phyloP scores from a whole-genome alignment of 2,113 vertebrate species.

The Hipposideros armiger region DNA sequence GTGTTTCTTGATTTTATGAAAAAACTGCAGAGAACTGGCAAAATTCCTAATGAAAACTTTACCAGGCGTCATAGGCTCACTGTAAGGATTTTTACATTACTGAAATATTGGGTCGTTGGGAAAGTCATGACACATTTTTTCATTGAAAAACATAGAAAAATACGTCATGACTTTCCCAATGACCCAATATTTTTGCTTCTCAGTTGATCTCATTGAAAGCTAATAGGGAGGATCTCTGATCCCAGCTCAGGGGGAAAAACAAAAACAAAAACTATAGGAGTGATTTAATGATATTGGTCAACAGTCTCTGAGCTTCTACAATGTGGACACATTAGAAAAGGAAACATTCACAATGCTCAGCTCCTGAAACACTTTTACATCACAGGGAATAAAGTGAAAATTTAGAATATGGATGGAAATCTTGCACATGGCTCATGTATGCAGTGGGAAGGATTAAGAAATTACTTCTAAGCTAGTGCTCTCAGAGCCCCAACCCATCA shows the following conservation, averaged over 20 bases:
- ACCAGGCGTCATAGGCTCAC: not conserved
- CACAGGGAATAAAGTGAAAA: not conserved
- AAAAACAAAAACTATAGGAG: not conserved
- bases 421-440: not conserved
- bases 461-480: not conserved
- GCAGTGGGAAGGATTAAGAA: not conserved
- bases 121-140: too few species aligned
- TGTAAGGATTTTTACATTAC: not conserved
- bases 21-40: not conserved
- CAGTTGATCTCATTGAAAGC: not conserved
- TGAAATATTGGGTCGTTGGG: not conserved
- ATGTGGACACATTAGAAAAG: not conserved
- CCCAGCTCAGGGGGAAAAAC: not conserved
- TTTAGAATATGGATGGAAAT: not conserved
- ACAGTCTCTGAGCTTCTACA: not conserved
- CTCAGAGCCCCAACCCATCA: not conserved
- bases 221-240: not conserved
- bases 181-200: not conserved
- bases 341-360: not conserved
- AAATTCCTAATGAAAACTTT: not conserved
- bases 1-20: not conserved
- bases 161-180: too few species aligned
- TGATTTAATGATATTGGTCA: not conserved
- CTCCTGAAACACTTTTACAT: not conserved
- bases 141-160: too few species aligned